Percentiles rank a stretch among this genome's conserved stretches.
Conservation (phyloP, 2,797 vertebrate species). For the Poecilia wingei region DNA sequence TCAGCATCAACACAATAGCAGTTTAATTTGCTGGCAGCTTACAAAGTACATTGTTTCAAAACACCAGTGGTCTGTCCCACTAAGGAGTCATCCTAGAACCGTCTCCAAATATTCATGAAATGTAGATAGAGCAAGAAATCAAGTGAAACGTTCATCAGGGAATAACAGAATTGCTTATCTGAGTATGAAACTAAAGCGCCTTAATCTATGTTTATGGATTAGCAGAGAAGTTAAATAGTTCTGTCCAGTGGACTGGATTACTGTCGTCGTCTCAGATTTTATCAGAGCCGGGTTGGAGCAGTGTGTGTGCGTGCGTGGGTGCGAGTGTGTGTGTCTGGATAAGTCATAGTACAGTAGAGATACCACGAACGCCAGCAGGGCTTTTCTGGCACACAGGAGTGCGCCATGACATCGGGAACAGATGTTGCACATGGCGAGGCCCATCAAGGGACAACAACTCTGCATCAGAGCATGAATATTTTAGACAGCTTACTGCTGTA, state of each 20-base stretch:
- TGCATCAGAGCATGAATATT: conserved; percentile 80
- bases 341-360: conserved; percentile 50
- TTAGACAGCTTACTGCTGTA: conserved; percentile 77
- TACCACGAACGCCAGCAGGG: conserved; percentile 62
- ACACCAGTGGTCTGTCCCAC: conserved; percentile 13
- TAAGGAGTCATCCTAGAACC: conserved; percentile 35
- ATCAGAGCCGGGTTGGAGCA: conserved; percentile 53
- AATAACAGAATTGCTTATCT: conserved; percentile 73
- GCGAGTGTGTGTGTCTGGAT: conserved; percentile 47
- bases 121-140: conserved; percentile 66
- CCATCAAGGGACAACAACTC: conserved; percentile 77
- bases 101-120: conserved; percentile 54
- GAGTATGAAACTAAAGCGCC: conserved; percentile 61
- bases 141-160: conserved; percentile 64
- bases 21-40: conserved; percentile 23
- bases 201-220: conserved; percentile 75
- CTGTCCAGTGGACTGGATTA: conserved; percentile 59
- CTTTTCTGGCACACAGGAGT: conserved; percentile 71
- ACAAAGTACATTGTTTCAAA: conserved; percentile 30
- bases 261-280: conserved; percentile 64
- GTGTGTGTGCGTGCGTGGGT: conserved; percentile 1
- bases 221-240: conserved; percentile 65
- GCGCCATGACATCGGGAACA: conserved; percentile 79
- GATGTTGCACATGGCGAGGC: conserved; percentile 77
- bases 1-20: conserved; percentile 22